A percentile compares a stretch with the other conserved stretches of the same genome.
Conservation (phyloP, 1,140 invertebrate species). For the Carcinoscorpius rotundicauda region DNA sequence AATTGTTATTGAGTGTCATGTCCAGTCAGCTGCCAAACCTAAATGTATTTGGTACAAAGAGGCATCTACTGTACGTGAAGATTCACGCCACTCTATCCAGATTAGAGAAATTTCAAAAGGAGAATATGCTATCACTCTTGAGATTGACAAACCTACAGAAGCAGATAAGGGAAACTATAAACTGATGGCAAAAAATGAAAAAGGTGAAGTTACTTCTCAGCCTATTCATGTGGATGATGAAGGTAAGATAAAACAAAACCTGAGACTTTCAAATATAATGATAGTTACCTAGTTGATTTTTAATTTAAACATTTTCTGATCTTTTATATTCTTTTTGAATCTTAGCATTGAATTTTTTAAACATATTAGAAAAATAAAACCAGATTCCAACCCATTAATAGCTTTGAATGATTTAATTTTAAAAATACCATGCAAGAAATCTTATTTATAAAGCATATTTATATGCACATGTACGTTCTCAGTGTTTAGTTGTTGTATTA, state of each 20-base stretch:
- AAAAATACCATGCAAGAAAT: too few relatives aligned
- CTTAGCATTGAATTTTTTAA: neutral
- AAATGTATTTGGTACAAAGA: constrained; percentile 88
- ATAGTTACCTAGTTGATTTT: too few relatives aligned
- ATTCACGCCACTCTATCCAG: constrained; percentile 54
- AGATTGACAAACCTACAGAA: constrained; percentile 50
- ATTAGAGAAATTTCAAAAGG: constrained; percentile 41
- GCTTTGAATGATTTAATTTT: too few relatives aligned
- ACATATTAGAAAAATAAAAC: too few relatives aligned
- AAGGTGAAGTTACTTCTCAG: constrained; percentile 80
- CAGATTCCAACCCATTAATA: too few relatives aligned
- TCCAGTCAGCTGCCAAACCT: constrained; percentile 74
- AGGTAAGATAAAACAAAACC: constrained; percentile 5
- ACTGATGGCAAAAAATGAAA: constrained; percentile 80
- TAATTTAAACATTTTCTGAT: too few relatives aligned
- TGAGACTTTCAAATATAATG: too few relatives aligned
- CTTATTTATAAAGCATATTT: too few relatives aligned
- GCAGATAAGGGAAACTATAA: constrained; percentile 79
- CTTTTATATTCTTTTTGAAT: too few relatives aligned
- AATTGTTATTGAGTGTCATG: constrained; percentile 78
- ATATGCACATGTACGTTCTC: too few relatives aligned
- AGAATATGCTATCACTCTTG: constrained; percentile 27
- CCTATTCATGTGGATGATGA: constrained; percentile 53
- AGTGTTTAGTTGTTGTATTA: too few relatives aligned
- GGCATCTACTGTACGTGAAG: constrained; percentile 57